Evolutionary conservation across 2,888 invertebrate genomes (phyloP).

Genomic region (Linnaemya tessellans): DNA sequence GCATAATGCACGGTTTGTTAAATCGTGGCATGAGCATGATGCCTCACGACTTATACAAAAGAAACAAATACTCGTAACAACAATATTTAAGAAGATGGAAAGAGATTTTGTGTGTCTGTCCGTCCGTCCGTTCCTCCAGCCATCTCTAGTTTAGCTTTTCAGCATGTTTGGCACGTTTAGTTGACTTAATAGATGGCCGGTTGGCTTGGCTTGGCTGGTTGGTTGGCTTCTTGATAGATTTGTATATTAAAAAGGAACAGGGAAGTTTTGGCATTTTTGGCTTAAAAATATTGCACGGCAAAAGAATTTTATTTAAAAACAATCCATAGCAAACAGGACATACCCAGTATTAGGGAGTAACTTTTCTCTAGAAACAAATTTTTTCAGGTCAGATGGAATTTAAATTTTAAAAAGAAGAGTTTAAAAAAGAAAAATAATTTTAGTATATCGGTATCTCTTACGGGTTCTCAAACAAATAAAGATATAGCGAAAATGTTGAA

Average conservation of each 20-base stretch:
- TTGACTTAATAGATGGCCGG: conserved; percentile 7
- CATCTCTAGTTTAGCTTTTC: conserved; percentile 41
- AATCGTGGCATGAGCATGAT: conserved; percentile 68
- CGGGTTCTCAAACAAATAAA: too few relatives aligned
- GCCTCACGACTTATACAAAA: conserved; percentile 54
- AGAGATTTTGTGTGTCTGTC: conserved; percentile 35
- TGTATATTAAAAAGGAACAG: conserved; percentile 54
- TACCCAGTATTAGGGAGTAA: neutral
- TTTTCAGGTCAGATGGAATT: neutral
- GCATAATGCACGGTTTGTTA: conserved; percentile 68
- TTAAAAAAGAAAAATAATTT: too few relatives aligned
- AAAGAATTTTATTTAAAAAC: conserved; percentile 22
- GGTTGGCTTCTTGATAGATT: conserved; percentile 63
- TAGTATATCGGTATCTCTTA: too few relatives aligned
- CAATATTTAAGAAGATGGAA: conserved; percentile 37
- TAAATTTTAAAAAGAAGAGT: too few relatives aligned
- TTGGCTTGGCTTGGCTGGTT: too few relatives aligned
- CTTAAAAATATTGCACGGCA: conserved; percentile 36
- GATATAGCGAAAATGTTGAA: too few relatives aligned
- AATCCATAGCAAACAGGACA: conserved; percentile 33
- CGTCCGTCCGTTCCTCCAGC: neutral
- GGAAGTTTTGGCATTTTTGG: conserved; percentile 67
- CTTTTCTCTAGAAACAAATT: neutral
- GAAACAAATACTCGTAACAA: neutral
- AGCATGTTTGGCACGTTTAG: conserved; percentile 62